Base-by-base conservation (phyloP, 2,888 invertebrate genomes). In the Drosophila paracracens region DNA sequence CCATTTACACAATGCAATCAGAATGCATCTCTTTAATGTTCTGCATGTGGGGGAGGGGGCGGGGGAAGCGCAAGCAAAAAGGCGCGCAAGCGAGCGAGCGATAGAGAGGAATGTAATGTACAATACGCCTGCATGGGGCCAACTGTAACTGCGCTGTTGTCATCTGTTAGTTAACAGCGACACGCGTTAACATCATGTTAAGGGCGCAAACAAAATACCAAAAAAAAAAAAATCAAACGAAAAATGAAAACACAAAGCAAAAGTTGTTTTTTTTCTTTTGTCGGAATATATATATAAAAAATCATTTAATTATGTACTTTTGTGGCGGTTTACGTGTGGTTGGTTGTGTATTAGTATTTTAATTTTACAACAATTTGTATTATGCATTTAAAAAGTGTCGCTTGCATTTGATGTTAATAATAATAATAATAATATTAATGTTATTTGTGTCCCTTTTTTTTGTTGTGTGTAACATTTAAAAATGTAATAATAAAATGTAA, bases 391-490 rank as follows among this genome's bases (percentile, higher is more conserved):
- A 61, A 74, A 63, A 59, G 36, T 68, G 50, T 60, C 58, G 77
- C 54, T 79, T 79, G 74, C 73, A 61, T 72, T 68, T 52, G 40
- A 35, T 43, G 29, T 29, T 73, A 46, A 46, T 38, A 56, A 29
- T 80, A 71, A 33, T 33, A 31, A 79, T 63, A 62, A 67, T 61
- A 63, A 71, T 67, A 53, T 65, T 76, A 79, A 77, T 73, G 70
- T 76, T 81, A 81, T 79, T 79, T 79, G 79, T 79, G 79, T 79
- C 79, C 79, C 81, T 38, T 81, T 76, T 64, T 38, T 51, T 72
- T 71, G 79, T 79, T 38, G 64, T 71, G 75, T 79, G 77, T 79
- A 85, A 89, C 89, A 89, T 87, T 83, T 89, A 74, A 79, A 79
- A 84, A 82, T 73, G 83, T 82, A 82, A 82, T 82, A 82, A 82